Conservation (phyloP, 2,797 vertebrate species). For the Tenualosa ilisha region DNA sequence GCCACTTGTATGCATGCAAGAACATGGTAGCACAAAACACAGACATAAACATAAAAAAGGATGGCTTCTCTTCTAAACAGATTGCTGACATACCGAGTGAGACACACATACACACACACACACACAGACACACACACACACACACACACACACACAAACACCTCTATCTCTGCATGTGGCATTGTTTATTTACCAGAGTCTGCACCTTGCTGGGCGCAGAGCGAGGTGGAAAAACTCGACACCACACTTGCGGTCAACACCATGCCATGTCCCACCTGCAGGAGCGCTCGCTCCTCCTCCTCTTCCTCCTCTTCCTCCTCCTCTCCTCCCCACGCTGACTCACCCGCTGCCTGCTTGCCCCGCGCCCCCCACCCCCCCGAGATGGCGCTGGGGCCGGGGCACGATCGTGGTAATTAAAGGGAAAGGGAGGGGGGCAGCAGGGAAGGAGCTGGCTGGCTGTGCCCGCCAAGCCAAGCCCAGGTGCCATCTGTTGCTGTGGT, state of each 20-base stretch:
- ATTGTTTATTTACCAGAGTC: slow-evolving; percentile 1
- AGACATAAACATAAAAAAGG: not conserved
- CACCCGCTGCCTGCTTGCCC: not conserved
- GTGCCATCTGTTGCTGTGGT: slow-evolving; percentile 39
- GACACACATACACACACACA: not conserved
- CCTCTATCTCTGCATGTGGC: slow-evolving; percentile 3
- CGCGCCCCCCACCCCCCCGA: not conserved
- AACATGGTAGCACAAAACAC: not conserved
- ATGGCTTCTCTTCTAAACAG: not conserved
- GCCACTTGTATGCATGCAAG: not conserved
- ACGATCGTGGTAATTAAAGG: slow-evolving; percentile 28
- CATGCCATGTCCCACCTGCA: slow-evolving; percentile 8
- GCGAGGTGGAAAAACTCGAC: slow-evolving; percentile 15
- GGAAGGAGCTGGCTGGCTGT: not conserved
- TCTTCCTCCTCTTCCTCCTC: not conserved
- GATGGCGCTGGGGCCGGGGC: slow-evolving; percentile 1
- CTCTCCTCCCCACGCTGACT: not conserved
- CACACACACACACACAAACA: not conserved
- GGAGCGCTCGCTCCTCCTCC: not conserved
- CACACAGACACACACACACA: slow-evolving; percentile 1
- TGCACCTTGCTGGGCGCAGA: not conserved
- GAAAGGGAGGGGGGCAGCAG: not conserved
- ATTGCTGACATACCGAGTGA: not conserved
- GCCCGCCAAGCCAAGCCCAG: slow-evolving; percentile 20
- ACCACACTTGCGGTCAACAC: not conserved